These are phyloP conservation scores for Acrobasis consociella DNA, from an alignment of 2,888 invertebrate species.

Conservation along the genomic window DNA sequence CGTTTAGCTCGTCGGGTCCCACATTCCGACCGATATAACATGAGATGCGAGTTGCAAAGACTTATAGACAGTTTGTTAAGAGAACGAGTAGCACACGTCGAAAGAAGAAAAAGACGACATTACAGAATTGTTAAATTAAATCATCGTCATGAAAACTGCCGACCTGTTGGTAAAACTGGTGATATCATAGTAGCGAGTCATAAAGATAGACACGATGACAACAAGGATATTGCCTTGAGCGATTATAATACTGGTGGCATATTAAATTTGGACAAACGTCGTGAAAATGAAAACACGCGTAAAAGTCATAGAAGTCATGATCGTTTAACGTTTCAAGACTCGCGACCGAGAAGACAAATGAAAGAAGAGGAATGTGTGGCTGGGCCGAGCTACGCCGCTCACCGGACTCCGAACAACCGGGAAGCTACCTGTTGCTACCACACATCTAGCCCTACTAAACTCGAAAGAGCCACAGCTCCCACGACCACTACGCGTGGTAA, in stretches of 20 bases:
- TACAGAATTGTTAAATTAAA: slow-evolving; percentile 74
- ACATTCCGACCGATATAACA: slow-evolving; percentile 60
- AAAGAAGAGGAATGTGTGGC: slow-evolving; percentile 56
- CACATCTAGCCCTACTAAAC: slow-evolving; percentile 47
- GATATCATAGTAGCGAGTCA: slow-evolving; percentile 77
- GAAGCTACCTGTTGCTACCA: slow-evolving; percentile 67
- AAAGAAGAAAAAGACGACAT: slow-evolving; percentile 70
- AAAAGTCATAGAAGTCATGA: slow-evolving; percentile 57
- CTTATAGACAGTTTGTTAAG: slow-evolving; percentile 70
- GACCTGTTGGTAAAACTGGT: slow-evolving; percentile 71
- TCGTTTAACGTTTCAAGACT: slow-evolving; percentile 44
- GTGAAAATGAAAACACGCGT: slow-evolving; percentile 45
- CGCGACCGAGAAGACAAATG: slow-evolving; percentile 41
- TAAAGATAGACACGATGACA: slow-evolving; percentile 52
- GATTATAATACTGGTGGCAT: slow-evolving; percentile 55
- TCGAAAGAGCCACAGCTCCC: slow-evolving; percentile 33
- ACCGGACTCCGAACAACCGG: slow-evolving; percentile 45
- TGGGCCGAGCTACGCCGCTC: slow-evolving; percentile 60
- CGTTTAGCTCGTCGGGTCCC: slow-evolving; percentile 62
- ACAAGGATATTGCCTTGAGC: slow-evolving; percentile 46
- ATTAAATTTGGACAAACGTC: slow-evolving; percentile 42
- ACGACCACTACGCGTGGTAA: slow-evolving; percentile 28
- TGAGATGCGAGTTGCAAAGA: slow-evolving; percentile 67
- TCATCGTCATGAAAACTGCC: slow-evolving; percentile 68
- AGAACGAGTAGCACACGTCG: slow-evolving; percentile 73